Percentiles rank a stretch among this genome's conserved stretches.
phyloP scores from a whole-genome alignment of 2,888 invertebrate species.

The Pyrocoelia pectoralis region DNA sequence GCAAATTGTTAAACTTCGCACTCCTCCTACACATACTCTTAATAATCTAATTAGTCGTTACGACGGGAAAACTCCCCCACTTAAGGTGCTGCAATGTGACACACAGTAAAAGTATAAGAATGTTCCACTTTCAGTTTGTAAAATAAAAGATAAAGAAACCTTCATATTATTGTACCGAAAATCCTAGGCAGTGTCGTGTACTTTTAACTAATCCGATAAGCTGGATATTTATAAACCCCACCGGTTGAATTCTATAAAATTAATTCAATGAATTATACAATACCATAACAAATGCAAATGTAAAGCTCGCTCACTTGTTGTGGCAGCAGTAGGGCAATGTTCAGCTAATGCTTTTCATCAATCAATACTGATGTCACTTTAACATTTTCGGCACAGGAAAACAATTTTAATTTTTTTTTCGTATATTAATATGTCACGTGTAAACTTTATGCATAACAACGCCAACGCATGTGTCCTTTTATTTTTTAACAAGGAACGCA shows the following conservation, averaged over 20 bases:
- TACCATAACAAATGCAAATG: neutral
- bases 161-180: too few species aligned
- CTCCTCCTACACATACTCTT: too few species aligned
- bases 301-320: neutral
- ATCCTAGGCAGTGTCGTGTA: too few species aligned
- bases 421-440: neutral
- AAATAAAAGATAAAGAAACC: too few species aligned
- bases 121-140: too few species aligned
- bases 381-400: neutral
- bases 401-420: neutral
- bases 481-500: neutral
- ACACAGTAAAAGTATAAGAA: too few species aligned
- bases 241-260: neutral
- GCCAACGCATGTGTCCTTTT: neutral
- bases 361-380: slow-evolving; percentile 8
- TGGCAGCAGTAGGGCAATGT: slow-evolving; percentile 4
- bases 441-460: slow-evolving; percentile 6
- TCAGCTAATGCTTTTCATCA: slow-evolving; percentile 7
- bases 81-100: too few species aligned
- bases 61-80: too few species aligned
- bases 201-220: too few species aligned
- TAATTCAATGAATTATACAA: slow-evolving; percentile 1
- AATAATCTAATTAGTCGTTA: too few species aligned
- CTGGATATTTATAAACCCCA: neutral
- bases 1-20: too few species aligned